Evolutionary conservation across 2,113 vertebrate species (phyloP), one percentile per base, ranked within the genome.

Genomic region (Semnornis frantzii): DNA sequence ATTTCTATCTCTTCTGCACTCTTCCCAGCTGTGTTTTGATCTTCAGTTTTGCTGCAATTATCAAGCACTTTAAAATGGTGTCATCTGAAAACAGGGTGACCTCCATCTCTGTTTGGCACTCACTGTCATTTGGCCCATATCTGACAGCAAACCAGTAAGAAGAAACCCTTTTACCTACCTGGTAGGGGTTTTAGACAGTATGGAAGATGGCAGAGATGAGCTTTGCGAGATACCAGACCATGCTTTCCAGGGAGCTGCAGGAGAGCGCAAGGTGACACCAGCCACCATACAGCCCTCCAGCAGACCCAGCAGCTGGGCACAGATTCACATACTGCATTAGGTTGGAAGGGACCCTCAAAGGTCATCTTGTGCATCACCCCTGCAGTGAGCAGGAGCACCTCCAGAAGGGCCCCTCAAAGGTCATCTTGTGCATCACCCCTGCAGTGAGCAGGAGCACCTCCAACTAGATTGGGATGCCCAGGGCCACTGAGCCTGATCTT

Each of bases 131-230:
- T 10, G 24, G 39, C 15, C 28, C 44, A 16, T 6, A 62, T 39
- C 20, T 2, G 3, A 24, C 1, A 23, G 7, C 33, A 72, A 39
- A 15, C 13, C 42, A 5, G 8, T 4, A 33, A 55, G 44, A 89
- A 79, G 57, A 28, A 82, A 89, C 39, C 23, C 21, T 2, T 21
- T 4, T 4, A 5, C 72, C 64, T 54, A n/a, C 31, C 60, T 42
- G 46, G 58, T 44, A 75, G 18, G 6, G 5, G 10, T 27, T 82
- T 52, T 46, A 18, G 8, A 20, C 44, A 52, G 21, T 8, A 10
- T 0, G 0, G 0, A 0, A 30, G 58, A 42, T 2, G 19, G 19
- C 33, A 42, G 65, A 21, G 27, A 13, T 4, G 37, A 66, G n/a
- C 21, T 44, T 21, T 50, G 46, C 34, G 3, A 21, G 52, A 20